These are phyloP conservation scores for Acronicta leporina DNA, from an alignment of 2,888 invertebrate genomes.

Conservation along the genomic window DNA sequence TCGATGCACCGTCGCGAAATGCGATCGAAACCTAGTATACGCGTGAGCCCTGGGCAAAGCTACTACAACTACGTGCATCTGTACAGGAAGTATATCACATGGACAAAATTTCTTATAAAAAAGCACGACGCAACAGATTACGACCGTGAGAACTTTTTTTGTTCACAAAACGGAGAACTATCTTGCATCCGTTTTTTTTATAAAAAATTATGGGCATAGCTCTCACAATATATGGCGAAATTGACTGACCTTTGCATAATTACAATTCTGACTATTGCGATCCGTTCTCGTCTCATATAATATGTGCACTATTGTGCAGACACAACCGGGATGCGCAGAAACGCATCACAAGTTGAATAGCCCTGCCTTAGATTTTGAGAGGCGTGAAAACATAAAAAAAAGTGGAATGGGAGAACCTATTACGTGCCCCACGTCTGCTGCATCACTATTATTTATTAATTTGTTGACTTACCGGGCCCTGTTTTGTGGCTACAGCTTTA, in stretches of 20 bases:
- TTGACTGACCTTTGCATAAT: conserved; percentile 73
- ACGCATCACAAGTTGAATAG: conserved; percentile 70
- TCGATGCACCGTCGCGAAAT: conserved; percentile 46
- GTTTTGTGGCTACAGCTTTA: conserved; percentile 53
- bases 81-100: conserved; percentile 76
- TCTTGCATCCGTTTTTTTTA: conserved; percentile 72
- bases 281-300: conserved; percentile 37
- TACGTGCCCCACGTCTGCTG: conserved; percentile 75
- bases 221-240: conserved; percentile 71
- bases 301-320: too few species aligned
- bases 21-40: conserved; percentile 47
- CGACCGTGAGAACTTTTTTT: conserved; percentile 82
- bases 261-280: conserved; percentile 56
- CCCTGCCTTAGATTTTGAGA: conserved; percentile 73
- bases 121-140: conserved; percentile 62
- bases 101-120: conserved; percentile 63
- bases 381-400: conserved; percentile 77
- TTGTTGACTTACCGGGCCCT: conserved; percentile 72
- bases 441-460: conserved; percentile 45
- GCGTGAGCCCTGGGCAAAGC: conserved; percentile 51
- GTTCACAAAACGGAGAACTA: conserved; percentile 61
- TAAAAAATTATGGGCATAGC: conserved; percentile 63
- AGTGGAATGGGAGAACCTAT: conserved; percentile 72
- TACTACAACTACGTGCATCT: conserved; percentile 60
- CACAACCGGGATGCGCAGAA: conserved; percentile 74